Percentiles rank a stretch among this genome's conserved stretches.
These are phyloP conservation scores for Nemopilema nomurai DNA, from an alignment of 30 jellyfish, hydroid and myxozoan genomes.

Conservation along the genomic window DNA sequence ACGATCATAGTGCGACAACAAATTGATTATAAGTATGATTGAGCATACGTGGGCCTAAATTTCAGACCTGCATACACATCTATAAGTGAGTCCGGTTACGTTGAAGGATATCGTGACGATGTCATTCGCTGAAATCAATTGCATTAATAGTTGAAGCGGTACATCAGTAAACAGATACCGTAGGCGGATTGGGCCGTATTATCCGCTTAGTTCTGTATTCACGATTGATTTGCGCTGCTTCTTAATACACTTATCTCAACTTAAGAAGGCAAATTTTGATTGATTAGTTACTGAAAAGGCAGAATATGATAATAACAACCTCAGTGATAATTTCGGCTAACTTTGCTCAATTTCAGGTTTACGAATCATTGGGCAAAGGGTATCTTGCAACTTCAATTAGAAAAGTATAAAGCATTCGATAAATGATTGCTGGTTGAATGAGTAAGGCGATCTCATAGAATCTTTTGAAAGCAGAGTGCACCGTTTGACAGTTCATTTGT, in stretches of 20 bases:
- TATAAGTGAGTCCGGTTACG: no score
- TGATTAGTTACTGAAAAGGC: neutral
- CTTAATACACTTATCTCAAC: neutral
- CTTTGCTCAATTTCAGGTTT: neutral
- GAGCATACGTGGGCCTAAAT: no score
- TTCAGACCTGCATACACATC: no score
- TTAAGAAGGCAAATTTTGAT: constrained; percentile 24
- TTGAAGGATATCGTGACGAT: neutral
- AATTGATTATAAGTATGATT: no score
- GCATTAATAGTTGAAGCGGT: neutral
- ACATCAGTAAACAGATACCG: neutral
- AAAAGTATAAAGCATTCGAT: no score
- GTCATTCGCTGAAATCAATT: neutral
- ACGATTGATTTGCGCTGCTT: constrained; percentile 8
- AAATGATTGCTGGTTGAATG: no score
- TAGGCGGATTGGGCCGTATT: neutral
- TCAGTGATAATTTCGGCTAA: neutral
- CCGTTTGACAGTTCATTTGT: no score
- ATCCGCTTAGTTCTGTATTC: constrained; percentile 17
- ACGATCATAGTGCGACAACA: no score
- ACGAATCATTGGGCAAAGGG: no score
- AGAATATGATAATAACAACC: neutral
- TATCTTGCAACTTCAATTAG: no score
- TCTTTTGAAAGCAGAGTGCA: neutral
- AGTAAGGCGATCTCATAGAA: no score